Percentiles rank a stretch among this genome's conserved stretches.
Evolutionary conservation across 2,113 vertebrate genomes (phyloP).

Genomic region (Gopherus evgoodei): DNA sequence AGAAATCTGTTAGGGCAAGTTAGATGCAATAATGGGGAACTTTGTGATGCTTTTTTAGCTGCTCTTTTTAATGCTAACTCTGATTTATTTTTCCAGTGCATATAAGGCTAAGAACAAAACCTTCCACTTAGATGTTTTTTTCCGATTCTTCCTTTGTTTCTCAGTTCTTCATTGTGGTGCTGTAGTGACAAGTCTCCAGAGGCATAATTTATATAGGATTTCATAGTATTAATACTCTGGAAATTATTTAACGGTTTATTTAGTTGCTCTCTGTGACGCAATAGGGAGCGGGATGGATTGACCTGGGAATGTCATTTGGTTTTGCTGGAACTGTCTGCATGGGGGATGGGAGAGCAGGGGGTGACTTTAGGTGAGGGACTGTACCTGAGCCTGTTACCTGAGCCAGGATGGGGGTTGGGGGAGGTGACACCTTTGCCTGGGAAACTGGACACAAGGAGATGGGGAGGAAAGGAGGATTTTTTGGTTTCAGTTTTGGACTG

Average conservation of each 20-base stretch:
- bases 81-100: background rate
- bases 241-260: background rate
- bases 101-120: background rate
- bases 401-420: too few relatives aligned
- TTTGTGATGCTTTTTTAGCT: background rate
- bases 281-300: too few relatives aligned
- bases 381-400: too few relatives aligned
- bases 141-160: background rate
- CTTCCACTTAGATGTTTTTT: background rate
- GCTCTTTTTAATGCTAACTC: background rate
- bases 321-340: too few relatives aligned
- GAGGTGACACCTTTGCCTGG: too few relatives aligned
- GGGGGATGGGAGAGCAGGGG: too few relatives aligned
- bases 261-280: background rate
- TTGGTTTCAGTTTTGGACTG: too few relatives aligned
- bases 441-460: too few relatives aligned
- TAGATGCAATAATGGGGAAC: background rate
- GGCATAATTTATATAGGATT: background rate
- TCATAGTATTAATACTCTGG: background rate
- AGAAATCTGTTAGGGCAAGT: background rate
- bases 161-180: conserved; percentile 1
- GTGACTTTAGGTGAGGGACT: too few relatives aligned
- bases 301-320: too few relatives aligned
- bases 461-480: too few relatives aligned
- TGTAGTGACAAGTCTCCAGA: background rate